phyloP scores from a whole-genome alignment of 2,888 invertebrate genomes.

The Chouioia cunea region DNA sequence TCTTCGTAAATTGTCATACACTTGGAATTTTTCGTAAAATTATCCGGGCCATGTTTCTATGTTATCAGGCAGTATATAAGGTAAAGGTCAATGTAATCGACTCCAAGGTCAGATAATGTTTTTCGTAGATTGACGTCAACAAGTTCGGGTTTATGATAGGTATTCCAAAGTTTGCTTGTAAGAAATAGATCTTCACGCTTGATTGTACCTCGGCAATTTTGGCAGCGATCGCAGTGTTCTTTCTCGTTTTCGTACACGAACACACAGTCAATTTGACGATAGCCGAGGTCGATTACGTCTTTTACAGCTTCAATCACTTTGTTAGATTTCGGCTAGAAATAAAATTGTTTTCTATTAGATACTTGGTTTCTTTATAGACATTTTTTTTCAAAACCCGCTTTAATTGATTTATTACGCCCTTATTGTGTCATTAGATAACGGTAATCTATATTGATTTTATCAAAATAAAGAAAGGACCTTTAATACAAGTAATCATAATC shows the following conservation, averaged over 20 bases:
- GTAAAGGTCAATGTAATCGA: conserved; percentile 88
- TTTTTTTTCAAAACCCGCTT: too few relatives aligned
- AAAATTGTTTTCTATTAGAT: background rate
- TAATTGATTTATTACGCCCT: too few relatives aligned
- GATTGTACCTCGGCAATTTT: conserved; percentile 77
- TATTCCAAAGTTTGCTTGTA: conserved; percentile 82
- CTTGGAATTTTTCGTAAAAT: conserved; percentile 62
- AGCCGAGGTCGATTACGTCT: conserved; percentile 82
- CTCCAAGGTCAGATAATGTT: conserved; percentile 79
- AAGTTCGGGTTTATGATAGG: conserved; percentile 83
- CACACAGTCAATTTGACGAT: conserved; percentile 83
- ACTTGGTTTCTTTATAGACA: too few relatives aligned
- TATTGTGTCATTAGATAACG: too few relatives aligned
- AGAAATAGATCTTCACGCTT: conserved; percentile 80
- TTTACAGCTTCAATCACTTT: conserved; percentile 77
- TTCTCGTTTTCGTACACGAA: conserved; percentile 79
- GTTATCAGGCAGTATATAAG: conserved; percentile 93
- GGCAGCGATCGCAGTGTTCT: conserved; percentile 73
- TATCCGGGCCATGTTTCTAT: conserved; percentile 69
- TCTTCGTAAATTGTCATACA: conserved; percentile 69
- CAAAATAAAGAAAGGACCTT: too few relatives aligned
- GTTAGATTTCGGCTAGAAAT: conserved; percentile 75
- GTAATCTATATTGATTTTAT: too few relatives aligned
- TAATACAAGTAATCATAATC: too few relatives aligned
- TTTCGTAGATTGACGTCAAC: conserved; percentile 79